Conservation (phyloP, 2,888 invertebrate genomes). For the Ormyrus thymus region DNA sequence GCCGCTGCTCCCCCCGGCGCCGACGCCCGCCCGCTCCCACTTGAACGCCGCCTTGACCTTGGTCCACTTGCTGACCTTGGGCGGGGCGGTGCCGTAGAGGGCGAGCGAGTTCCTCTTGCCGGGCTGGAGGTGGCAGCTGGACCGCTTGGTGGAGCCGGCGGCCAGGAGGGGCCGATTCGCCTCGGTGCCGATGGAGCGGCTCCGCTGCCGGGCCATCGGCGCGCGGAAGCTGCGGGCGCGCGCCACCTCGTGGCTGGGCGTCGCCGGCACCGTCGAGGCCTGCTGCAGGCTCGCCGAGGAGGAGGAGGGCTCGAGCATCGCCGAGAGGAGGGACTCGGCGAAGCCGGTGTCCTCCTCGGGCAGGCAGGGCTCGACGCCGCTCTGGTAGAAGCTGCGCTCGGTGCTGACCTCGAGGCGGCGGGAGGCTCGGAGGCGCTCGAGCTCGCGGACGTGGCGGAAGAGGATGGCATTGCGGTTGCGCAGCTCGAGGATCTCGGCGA, state of each 20-base stretch:
- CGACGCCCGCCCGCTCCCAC: constrained; percentile 86
- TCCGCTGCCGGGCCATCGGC: constrained; percentile 72
- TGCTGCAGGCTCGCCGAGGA: constrained; percentile 63
- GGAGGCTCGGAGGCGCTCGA: constrained; percentile 83
- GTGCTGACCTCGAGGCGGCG: constrained; percentile 66
- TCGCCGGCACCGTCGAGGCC: background rate
- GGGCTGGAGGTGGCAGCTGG: constrained; percentile 37
- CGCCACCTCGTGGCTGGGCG: constrained; percentile 12
- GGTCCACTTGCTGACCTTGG: constrained; percentile 90
- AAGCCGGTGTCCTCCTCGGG: constrained; percentile 80
- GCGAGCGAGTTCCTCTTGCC: constrained; percentile 47
- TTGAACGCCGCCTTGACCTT: constrained; percentile 92
- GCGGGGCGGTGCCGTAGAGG: constrained; percentile 59
- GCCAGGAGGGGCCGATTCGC: constrained; percentile 60
- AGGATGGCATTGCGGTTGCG: constrained; percentile 84
- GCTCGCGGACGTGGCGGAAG: constrained; percentile 82
- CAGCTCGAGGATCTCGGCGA: constrained; percentile 85
- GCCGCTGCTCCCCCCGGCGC: constrained; percentile 53
- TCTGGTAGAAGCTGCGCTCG: constrained; percentile 65
- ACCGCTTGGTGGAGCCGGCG: constrained; percentile 30
- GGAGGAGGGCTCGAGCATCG: constrained; percentile 79
- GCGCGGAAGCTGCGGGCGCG: constrained; percentile 71
- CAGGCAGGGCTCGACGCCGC: constrained; percentile 77
- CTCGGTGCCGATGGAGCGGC: constrained; percentile 82
- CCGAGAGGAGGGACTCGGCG: constrained; percentile 80